Percentiles rank a stretch among this genome's conserved stretches.
phyloP scores from a whole-genome alignment of 2,888 invertebrate species.

The Lycaena phlaeas region DNA sequence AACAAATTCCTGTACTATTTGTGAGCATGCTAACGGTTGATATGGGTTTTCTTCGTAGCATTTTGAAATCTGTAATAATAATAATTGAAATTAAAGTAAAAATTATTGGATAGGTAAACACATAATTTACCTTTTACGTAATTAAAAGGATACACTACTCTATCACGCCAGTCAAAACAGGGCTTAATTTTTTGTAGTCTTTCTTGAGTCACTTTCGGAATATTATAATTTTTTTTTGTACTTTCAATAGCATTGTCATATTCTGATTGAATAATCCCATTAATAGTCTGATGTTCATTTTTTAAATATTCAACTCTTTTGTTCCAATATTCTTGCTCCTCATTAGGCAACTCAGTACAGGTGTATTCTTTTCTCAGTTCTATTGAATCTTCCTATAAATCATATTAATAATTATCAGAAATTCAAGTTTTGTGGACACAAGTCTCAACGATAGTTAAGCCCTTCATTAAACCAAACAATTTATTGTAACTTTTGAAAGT shows the following conservation, averaged over 20 bases:
- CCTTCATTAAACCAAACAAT: too few species aligned
- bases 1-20: constrained; percentile 50
- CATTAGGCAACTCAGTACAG: constrained; percentile 26
- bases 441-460: too few species aligned
- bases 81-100: neutral
- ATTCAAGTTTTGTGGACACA: too few species aligned
- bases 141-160: constrained; percentile 29
- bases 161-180: constrained; percentile 48
- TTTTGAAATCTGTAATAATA: constrained; percentile 30
- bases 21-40: constrained; percentile 50
- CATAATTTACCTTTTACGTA: too few species aligned
- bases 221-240: constrained; percentile 35
- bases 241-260: constrained; percentile 49
- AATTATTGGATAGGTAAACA: too few species aligned
- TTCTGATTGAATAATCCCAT: constrained; percentile 53
- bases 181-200: constrained; percentile 47
- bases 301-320: constrained; percentile 49
- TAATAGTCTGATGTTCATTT: constrained; percentile 53
- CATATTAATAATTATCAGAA: too few species aligned
- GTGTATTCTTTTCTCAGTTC: constrained; percentile 29
- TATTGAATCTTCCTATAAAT: constrained; percentile 8
- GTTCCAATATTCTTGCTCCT: constrained; percentile 49
- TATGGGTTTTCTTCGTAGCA: constrained; percentile 60
- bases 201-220: constrained; percentile 37
- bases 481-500: too few species aligned